phyloP scores from a whole-genome alignment of 1,140 invertebrate genomes.

The Globodera ellingtonae region DNA sequence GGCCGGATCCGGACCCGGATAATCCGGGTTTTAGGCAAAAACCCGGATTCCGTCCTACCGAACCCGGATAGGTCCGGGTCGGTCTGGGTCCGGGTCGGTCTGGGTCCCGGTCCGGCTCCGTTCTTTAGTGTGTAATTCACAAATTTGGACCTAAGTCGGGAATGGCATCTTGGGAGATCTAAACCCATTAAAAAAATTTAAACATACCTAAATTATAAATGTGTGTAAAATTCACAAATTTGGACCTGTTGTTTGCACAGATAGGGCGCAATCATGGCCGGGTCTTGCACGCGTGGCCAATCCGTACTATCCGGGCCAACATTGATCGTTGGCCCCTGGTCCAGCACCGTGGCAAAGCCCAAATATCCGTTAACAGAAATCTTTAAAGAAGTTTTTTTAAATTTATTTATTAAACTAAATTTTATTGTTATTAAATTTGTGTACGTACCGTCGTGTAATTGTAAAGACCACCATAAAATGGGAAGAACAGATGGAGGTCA shows the following conservation, averaged over 20 bases:
- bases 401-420: background rate
- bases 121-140: too few species aligned
- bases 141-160: conserved; percentile 42
- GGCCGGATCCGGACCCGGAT: background rate
- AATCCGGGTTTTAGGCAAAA: background rate
- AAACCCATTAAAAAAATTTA: background rate
- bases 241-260: conserved; percentile 61
- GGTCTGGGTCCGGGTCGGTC: too few species aligned
- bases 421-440: background rate
- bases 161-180: conserved; percentile 46
- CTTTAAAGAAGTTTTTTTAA: conserved; percentile 36
- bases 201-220: too few species aligned
- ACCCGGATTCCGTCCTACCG: too few species aligned
- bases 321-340: conserved; percentile 64
- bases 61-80: too few species aligned
- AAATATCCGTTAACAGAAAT: conserved; percentile 65
- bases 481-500: conserved; percentile 63
- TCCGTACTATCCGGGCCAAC: conserved; percentile 62
- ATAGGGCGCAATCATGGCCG: conserved; percentile 64
- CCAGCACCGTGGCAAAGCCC: conserved; percentile 63
- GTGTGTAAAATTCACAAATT: background rate
- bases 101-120: too few species aligned
- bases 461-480: conserved; percentile 65
- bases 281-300: conserved; percentile 63
- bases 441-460: conserved; percentile 63